Percentiles rank a stretch among this genome's conserved stretches.
Conservation (phyloP, 2,888 invertebrate species). For the Acrobeloides nanus region DNA sequence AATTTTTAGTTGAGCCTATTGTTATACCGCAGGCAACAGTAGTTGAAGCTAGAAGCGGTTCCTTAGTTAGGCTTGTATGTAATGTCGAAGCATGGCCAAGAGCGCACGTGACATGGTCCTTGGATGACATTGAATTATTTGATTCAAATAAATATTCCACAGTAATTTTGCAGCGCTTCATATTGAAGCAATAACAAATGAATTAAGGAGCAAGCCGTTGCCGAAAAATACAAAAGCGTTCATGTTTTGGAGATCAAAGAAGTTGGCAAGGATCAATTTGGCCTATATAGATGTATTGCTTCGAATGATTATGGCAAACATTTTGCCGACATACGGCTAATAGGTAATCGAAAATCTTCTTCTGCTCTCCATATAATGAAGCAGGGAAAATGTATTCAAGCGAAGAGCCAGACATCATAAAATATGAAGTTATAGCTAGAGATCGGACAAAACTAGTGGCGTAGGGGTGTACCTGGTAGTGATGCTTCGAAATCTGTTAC, state of each 20-base stretch:
- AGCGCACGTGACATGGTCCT: constrained; percentile 44
- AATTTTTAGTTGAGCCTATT: constrained; percentile 45
- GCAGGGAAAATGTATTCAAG: no score
- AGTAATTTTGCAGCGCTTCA: no score
- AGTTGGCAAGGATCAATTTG: constrained; percentile 34
- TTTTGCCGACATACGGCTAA: constrained; percentile 39
- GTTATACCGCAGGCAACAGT: constrained; percentile 38
- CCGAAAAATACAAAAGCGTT: constrained; percentile 33
- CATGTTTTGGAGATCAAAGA: constrained; percentile 45
- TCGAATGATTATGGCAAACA: constrained; percentile 48
- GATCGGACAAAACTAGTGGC: no score
- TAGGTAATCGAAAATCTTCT: constrained; percentile 14
- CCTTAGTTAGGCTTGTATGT: constrained; percentile 29
- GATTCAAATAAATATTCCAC: constrained; percentile 37
- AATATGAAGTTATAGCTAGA: no score
- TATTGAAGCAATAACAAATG: constrained; percentile 7
- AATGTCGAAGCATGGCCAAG: constrained; percentile 52
- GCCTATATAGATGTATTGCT: constrained; percentile 47
- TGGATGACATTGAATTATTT: constrained; percentile 38
- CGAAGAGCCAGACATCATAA: no score
- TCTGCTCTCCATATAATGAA: no score
- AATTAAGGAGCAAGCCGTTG: constrained; percentile 3
- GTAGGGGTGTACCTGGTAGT: no score
- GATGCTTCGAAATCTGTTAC: no score
- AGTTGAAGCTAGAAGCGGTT: constrained; percentile 21